Conservation (phyloP, 2,888 invertebrate genomes). For the Watsonalla cultraria region DNA sequence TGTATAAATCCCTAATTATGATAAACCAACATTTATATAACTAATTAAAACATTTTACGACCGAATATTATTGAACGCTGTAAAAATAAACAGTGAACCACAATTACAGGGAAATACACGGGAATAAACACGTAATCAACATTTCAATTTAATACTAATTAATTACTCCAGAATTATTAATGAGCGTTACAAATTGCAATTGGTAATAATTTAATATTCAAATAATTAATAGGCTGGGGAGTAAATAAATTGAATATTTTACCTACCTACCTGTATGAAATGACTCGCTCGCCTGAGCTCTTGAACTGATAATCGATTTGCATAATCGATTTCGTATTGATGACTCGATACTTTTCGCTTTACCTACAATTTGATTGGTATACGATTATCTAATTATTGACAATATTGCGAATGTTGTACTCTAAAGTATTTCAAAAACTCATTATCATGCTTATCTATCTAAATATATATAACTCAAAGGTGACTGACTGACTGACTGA, state of each 20-base stretch:
- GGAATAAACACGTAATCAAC: background rate
- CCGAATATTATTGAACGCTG: background rate
- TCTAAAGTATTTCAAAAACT: too few relatives aligned
- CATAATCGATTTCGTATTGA: background rate
- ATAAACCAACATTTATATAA: too few relatives aligned
- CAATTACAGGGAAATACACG: background rate
- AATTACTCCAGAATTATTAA: slow-evolving; percentile 5
- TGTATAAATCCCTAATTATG: too few relatives aligned
- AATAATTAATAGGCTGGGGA: slow-evolving; percentile 24
- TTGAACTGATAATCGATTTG: slow-evolving; percentile 3
- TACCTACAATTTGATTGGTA: background rate
- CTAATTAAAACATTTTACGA: too few relatives aligned
- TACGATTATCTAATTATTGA: too few relatives aligned
- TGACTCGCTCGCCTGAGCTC: background rate
- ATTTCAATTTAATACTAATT: background rate
- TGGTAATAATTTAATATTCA: slow-evolving; percentile 17
- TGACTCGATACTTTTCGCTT: background rate
- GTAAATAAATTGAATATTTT: slow-evolving; percentile 24
- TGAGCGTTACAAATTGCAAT: background rate
- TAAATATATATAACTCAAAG: too few relatives aligned
- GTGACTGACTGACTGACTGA: too few relatives aligned
- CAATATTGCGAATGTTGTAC: too few relatives aligned
- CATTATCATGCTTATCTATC: too few relatives aligned
- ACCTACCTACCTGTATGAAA: slow-evolving; percentile 6
- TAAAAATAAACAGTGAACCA: background rate